Percentiles rank a stretch among this genome's conserved stretches.
phyloP scores from a whole-genome alignment of 1,140 invertebrate species.

The Pentalonia nigronervosa region DNA sequence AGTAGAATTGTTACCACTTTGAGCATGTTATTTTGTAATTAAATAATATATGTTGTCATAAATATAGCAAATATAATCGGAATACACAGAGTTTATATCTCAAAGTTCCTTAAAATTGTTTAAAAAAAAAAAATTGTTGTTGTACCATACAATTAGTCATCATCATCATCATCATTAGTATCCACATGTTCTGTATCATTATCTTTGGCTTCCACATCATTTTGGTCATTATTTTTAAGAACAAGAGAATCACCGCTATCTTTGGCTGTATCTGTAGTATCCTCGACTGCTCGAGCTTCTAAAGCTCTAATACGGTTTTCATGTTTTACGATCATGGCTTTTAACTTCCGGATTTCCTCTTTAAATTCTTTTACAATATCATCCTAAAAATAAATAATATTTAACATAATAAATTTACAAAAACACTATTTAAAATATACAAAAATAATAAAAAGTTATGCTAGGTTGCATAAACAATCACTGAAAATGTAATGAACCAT shows the following conservation, averaged over 20 bases:
- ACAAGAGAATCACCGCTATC: constrained; percentile 20
- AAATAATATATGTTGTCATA: constrained; percentile 41
- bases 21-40: constrained; percentile 51
- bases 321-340: constrained; percentile 92
- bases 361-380: constrained; percentile 81
- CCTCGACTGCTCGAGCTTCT: constrained; percentile 66
- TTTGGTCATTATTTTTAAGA: constrained; percentile 38
- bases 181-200: constrained; percentile 35
- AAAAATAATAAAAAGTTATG: background rate
- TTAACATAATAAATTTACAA: constrained; percentile 4
- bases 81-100: constrained; percentile 32
- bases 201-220: constrained; percentile 45
- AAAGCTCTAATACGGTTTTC: constrained; percentile 84
- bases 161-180: constrained; percentile 16
- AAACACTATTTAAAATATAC: background rate
- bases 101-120: background rate
- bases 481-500: background rate
- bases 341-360: constrained; percentile 88
- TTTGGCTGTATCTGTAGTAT: constrained; percentile 23
- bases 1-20: constrained; percentile 54
- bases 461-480: background rate
- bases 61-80: constrained; percentile 17
- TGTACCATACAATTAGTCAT: constrained; percentile 21
- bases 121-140: constrained; percentile 23
- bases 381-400: constrained; percentile 65